A percentile compares a stretch with the other conserved stretches of the same genome.
Conservation (phyloP, 1,140 invertebrate species). For the Cepaea nemoralis region DNA sequence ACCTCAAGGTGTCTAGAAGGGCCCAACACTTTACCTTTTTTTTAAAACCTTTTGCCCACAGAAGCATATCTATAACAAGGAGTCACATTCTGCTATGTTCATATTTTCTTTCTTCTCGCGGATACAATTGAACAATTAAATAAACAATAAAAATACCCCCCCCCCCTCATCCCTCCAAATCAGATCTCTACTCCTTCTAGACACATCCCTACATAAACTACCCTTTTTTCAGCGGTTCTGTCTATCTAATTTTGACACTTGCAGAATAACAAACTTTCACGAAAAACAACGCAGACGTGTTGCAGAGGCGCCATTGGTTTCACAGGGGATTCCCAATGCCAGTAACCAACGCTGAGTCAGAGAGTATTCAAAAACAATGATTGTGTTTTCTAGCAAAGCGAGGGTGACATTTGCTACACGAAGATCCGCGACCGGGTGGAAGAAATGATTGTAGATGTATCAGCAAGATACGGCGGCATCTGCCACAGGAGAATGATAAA, state of each 20-base stretch:
- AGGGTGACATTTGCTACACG: slow-evolving; percentile 29
- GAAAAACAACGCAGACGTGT: neutral
- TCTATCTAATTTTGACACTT: slow-evolving; percentile 18
- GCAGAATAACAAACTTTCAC: slow-evolving; percentile 19
- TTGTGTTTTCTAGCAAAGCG: slow-evolving; percentile 12
- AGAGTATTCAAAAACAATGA: slow-evolving; percentile 23
- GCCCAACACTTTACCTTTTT: too few relatives aligned
- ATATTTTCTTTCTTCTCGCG: too few relatives aligned
- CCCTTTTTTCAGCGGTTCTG: too few relatives aligned
- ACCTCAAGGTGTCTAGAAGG: too few relatives aligned
- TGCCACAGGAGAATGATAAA: neutral
- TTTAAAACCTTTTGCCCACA: too few relatives aligned
- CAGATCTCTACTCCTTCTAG: too few relatives aligned
- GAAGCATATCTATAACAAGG: too few relatives aligned
- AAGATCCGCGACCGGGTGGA: neutral
- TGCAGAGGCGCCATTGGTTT: neutral
- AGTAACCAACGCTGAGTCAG: neutral
- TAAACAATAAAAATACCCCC: too few relatives aligned
- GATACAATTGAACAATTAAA: too few relatives aligned
- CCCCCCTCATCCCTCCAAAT: too few relatives aligned
- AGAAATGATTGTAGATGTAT: neutral
- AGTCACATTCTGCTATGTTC: too few relatives aligned
- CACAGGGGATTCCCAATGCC: neutral
- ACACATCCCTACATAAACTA: neutral
- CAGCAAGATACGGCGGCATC: neutral